Conservation (phyloP, 2,797 vertebrate genomes). For the Platalea minor region DNA sequence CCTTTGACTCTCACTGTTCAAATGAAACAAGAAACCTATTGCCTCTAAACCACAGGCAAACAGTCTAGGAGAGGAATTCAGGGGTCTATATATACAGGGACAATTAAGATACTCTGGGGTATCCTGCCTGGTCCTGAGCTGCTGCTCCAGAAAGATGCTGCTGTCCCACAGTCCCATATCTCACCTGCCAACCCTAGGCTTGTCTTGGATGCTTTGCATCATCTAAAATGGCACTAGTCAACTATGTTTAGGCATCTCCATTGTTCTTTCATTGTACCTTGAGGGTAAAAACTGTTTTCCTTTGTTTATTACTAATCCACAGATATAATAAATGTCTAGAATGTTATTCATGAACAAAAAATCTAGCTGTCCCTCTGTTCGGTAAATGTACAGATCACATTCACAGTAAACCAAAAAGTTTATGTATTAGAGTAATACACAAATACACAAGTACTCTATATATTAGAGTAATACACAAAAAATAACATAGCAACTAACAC, state of each 20-base stretch:
- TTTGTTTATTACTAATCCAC: neutral
- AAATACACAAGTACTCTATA: no score
- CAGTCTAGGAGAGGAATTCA: neutral
- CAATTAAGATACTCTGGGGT: neutral
- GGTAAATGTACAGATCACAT: neutral
- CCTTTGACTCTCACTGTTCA: neutral
- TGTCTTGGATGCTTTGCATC: neutral
- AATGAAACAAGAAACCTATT: neutral
- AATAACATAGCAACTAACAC: rapidly evolving
- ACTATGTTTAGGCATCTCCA: neutral
- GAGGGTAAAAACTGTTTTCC: neutral
- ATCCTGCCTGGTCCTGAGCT: neutral
- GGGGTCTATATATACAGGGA: neutral
- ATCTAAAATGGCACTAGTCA: neutral
- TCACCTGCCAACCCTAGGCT: neutral
- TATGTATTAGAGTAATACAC: no score
- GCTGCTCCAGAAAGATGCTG: neutral
- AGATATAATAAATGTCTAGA: neutral
- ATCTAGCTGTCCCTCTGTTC: neutral
- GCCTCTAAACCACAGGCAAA: neutral
- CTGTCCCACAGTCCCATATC: rapidly evolving
- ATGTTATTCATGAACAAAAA: neutral
- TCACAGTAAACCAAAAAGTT: neutral
- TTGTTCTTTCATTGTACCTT: neutral
- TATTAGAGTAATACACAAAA: neutral